These are phyloP conservation scores for Podarcis raffonei DNA, from an alignment of 2,113 vertebrate genomes.

Conservation along the genomic window DNA sequence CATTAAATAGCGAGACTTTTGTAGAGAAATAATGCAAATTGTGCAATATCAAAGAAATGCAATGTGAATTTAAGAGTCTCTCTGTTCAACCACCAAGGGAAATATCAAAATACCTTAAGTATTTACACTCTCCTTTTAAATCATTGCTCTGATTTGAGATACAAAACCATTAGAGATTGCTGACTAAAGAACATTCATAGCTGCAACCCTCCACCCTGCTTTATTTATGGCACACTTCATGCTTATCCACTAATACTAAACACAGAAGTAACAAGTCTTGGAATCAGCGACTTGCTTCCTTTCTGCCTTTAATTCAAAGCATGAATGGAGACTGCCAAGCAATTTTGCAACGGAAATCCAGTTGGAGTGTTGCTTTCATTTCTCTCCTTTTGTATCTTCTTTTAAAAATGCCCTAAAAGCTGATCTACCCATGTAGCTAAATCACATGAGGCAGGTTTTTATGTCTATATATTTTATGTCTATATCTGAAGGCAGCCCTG, in stretches of 20 bases:
- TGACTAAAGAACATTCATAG: not conserved
- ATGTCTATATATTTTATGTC: not conserved
- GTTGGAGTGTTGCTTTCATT: not conserved
- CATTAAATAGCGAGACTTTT: not conserved
- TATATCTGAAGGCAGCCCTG: too few relatives aligned
- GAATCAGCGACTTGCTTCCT: not conserved
- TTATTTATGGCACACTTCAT: not conserved
- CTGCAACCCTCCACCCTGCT: not conserved
- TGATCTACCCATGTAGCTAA: not conserved
- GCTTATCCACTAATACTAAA: not conserved
- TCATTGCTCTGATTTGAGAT: not conserved
- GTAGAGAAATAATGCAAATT: not conserved
- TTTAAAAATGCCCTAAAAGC: not conserved
- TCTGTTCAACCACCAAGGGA: not conserved
- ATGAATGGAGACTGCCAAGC: not conserved
- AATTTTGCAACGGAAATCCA: not conserved
- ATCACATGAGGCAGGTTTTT: not conserved
- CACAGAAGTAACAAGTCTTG: not conserved
- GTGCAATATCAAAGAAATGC: not conserved
- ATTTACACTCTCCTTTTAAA: not conserved
- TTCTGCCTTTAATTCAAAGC: not conserved
- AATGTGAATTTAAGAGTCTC: not conserved
- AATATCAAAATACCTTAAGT: not conserved
- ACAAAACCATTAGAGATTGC: not conserved
- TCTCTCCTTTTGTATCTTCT: not conserved